phyloP scores from a whole-genome alignment of 2,113 vertebrate species.

The Plestiodon gilberti region DNA sequence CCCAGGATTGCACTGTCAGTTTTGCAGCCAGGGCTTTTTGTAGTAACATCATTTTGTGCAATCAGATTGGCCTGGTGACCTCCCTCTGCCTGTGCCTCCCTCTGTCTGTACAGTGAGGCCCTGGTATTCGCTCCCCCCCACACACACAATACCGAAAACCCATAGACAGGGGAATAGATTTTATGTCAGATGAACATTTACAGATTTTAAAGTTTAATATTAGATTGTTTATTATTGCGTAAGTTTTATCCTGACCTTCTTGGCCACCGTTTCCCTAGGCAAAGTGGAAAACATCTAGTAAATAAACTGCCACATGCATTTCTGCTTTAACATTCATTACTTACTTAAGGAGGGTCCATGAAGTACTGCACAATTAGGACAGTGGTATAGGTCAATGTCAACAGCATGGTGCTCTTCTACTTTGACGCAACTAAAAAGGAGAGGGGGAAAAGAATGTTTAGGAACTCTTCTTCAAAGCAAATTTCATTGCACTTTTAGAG shows the following conservation, averaged over 20 bases:
- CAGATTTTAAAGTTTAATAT: background rate
- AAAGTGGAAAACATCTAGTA: background rate
- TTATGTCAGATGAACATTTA: background rate
- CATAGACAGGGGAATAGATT: no score
- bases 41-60: no score
- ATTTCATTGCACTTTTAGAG: background rate
- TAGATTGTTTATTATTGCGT: no score
- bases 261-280: background rate
- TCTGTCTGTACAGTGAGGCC: no score
- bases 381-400: slow-evolving; percentile 98
- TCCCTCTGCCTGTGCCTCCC: no score
- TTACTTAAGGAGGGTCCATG: slow-evolving; percentile 95
- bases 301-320: background rate
- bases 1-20: no score
- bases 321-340: slow-evolving; percentile 64
- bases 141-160: no score
- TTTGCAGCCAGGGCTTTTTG: background rate
- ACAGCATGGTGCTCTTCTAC: slow-evolving; percentile 98
- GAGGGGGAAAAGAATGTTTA: background rate
- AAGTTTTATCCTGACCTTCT: no score
- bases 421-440: slow-evolving; percentile 88
- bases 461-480: background rate
- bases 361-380: slow-evolving; percentile 92
- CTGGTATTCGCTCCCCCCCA: no score
- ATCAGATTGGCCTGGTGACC: background rate